These are phyloP conservation scores for Himantopus leucocephalus DNA, from an alignment of 2,113 vertebrate species.

Conservation along the genomic window DNA sequence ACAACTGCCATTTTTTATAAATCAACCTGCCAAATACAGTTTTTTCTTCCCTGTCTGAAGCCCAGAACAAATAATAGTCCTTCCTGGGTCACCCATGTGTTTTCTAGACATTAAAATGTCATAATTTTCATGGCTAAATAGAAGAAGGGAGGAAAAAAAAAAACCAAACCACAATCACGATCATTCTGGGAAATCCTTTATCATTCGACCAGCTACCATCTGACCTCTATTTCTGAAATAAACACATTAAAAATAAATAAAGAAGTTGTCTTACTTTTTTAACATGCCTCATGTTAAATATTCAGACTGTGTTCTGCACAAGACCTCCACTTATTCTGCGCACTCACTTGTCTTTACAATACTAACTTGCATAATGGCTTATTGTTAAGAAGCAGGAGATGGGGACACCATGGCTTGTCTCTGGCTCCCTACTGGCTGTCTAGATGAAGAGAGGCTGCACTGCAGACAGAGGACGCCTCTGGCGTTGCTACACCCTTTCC, in stretches of 20 bases:
- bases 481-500: not conserved
- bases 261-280: not conserved
- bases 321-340: not conserved
- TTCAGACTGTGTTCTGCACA: not conserved
- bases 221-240: conserved; percentile 34
- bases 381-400: not conserved
- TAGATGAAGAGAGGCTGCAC: fast-evolving
- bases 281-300: not conserved
- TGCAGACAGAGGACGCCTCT: not conserved
- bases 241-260: conserved; percentile 39
- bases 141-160: not conserved
- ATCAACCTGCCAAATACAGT: not conserved
- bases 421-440: not conserved
- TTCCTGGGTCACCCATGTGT: not conserved
- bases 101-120: not conserved
- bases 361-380: not conserved
- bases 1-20: not conserved
- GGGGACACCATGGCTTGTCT: fast-evolving
- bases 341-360: not conserved
- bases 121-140: not conserved
- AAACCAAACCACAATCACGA: not conserved
- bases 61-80: not conserved
- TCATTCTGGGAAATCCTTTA: not conserved
- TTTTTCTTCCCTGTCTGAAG: not conserved
- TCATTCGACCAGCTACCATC: not conserved